These are phyloP conservation scores for Drosophila helvetica DNA, from an alignment of 2,888 invertebrate species.

Conservation along the genomic window DNA sequence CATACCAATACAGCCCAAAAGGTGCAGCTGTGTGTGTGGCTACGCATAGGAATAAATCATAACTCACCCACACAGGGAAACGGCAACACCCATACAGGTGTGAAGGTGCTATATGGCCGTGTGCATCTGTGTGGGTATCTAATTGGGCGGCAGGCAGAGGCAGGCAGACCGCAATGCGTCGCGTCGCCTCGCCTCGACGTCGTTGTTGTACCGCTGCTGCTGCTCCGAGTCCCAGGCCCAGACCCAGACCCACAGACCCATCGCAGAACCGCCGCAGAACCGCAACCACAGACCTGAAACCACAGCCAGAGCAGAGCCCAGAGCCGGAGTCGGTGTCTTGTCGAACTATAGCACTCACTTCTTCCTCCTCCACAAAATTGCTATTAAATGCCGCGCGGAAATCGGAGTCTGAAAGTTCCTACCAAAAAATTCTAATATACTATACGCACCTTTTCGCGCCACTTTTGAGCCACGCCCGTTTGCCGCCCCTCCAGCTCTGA, in stretches of 20 bases:
- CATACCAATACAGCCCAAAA: conserved; percentile 41
- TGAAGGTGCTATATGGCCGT: conserved; percentile 50
- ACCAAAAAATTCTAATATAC: conserved; percentile 6
- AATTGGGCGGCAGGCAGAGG: conserved; percentile 75
- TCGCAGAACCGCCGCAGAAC: background rate
- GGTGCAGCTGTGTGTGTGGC: background rate
- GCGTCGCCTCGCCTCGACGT: conserved; percentile 45
- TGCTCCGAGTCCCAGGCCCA: conserved; percentile 35
- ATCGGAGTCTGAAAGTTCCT: conserved; percentile 11
- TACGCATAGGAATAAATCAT: conserved; percentile 72
- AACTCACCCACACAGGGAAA: conserved; percentile 48
- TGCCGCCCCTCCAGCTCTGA: conserved; percentile 19
- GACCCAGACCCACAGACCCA: conserved; percentile 21
- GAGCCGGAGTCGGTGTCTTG: conserved; percentile 63
- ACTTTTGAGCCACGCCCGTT: conserved; percentile 6
- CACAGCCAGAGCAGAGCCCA: background rate
- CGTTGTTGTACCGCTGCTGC: conserved; percentile 49
- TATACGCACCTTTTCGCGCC: conserved; percentile 28
- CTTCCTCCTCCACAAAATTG: conserved; percentile 10
- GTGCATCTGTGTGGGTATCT: conserved; percentile 61
- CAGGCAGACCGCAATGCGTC: conserved; percentile 73
- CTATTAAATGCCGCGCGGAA: conserved; percentile 58
- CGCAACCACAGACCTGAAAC: background rate
- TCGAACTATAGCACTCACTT: conserved; percentile 63
- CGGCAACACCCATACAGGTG: conserved; percentile 1